Evolutionary conservation across 2,888 invertebrate species (phyloP), one percentile per base, ranked within the genome.

Genomic region (Aleiodes alternator): DNA sequence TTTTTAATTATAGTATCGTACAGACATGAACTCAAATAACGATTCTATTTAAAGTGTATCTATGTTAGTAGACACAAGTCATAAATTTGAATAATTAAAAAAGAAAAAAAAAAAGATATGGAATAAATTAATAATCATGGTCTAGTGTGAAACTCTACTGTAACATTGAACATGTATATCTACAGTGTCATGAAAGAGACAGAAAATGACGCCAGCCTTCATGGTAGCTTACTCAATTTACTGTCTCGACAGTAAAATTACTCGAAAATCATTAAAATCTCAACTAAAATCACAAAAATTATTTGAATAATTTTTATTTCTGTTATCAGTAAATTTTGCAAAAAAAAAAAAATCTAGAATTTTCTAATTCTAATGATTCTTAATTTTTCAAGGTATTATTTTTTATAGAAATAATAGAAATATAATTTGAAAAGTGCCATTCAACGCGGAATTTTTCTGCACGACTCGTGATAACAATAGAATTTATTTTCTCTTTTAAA

Each of bases 401-500:
- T 23, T 23, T 23, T 23, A 23, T 23, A 23, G 23, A 23, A 23
- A 23, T 1, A 23, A 23, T 23, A 31, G 34, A 34, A 61, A 61
- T 61, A 23, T 61, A 16, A 23, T 14, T 64, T 23, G 5, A 38
- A 38, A n/a, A 48, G 43, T 43, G 8, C 9, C 12, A 64, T 64
- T 64, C 48, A 9, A 43, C 14, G 16, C 64, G 14, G 48, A 48
- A 38, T 64, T 64, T 23, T 64, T 23, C 43, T 16, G 5, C 31
- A 29, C 34, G 3, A 8, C 43, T 48, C 48, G 12, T 16, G 64
- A 6, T 68, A 53, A 68, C 68, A 68, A 57, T 73, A 34, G 57
- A 56, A 57, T 68, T 56, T 73, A 68, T 57, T 57, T 56, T 68
- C 56, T 68, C 31, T 51, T 68, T 68, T 68, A 14, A 53, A 23